phyloP scores from a whole-genome alignment of 2,888 invertebrate genomes.

The Sympetrum striolatum region DNA sequence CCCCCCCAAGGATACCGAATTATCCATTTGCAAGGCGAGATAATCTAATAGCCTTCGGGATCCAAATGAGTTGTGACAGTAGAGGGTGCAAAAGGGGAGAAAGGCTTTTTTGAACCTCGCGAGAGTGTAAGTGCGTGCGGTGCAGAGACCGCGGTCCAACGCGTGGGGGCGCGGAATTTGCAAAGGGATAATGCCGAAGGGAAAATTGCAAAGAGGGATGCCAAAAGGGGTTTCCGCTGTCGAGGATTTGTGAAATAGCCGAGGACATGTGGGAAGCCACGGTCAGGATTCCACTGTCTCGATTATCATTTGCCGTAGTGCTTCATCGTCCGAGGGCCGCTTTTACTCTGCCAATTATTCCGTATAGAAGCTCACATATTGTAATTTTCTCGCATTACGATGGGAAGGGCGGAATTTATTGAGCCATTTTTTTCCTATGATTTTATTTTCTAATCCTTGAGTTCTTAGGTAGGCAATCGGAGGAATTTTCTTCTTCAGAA shows the following conservation, averaged over 20 bases:
- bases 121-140: neutral
- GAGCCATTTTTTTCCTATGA: no score
- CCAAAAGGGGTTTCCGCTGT: neutral
- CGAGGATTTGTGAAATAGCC: neutral
- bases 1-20: neutral
- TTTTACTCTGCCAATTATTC: no score
- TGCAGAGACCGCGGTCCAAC: neutral
- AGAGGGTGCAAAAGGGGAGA: neutral
- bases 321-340: no score
- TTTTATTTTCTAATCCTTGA: no score
- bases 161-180: neutral
- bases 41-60: slow-evolving; percentile 29
- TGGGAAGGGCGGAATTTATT: no score
- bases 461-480: no score
- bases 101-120: neutral
- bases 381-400: no score
- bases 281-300: no score
- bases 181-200: neutral
- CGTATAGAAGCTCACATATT: no score
- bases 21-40: slow-evolving; percentile 8
- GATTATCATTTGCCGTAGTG: no score
- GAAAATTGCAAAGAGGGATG: neutral
- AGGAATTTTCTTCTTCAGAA: no score
- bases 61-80: slow-evolving; percentile 33
- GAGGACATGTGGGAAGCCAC: neutral